phyloP scores from a whole-genome alignment of 2,113 vertebrate genomes.

The Limnothrissa miodon region DNA sequence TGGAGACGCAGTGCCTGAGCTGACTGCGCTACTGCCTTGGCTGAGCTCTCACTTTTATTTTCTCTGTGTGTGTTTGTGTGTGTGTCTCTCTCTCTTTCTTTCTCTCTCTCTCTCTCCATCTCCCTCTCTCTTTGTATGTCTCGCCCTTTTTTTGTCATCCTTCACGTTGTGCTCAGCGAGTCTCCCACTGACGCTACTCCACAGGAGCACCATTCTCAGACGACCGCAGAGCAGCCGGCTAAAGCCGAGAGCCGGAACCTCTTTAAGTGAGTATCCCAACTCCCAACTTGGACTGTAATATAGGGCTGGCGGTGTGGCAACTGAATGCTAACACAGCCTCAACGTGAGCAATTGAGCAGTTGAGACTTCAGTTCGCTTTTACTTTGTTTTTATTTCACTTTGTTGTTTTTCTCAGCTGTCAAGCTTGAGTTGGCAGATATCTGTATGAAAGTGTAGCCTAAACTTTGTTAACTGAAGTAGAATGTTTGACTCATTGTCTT shows the following conservation, averaged over 20 bases:
- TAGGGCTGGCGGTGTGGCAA: neutral
- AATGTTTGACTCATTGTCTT: neutral
- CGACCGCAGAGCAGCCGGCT: slow-evolving; percentile 41
- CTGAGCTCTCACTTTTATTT: slow-evolving; percentile 21
- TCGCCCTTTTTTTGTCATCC: slow-evolving; percentile 20
- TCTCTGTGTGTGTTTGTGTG: slow-evolving; percentile 21
- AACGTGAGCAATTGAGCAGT: neutral
- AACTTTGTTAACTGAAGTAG: neutral
- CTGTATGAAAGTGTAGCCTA: neutral
- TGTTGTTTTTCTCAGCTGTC: neutral
- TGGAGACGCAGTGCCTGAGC: slow-evolving; percentile 29
- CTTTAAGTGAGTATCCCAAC: slow-evolving; percentile 79
- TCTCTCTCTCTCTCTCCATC: no score
- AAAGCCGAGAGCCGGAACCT: slow-evolving; percentile 65
- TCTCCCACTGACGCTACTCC: slow-evolving; percentile 50
- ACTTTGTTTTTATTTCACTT: neutral
- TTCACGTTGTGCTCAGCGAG: slow-evolving; percentile 56
- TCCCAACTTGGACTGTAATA: neutral
- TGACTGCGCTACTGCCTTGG: slow-evolving; percentile 21
- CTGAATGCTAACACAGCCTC: neutral
- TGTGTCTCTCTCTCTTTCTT: slow-evolving; percentile 31
- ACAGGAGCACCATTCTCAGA: slow-evolving; percentile 41
- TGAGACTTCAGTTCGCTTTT: neutral
- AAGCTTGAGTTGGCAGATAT: neutral
- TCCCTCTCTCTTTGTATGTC: slow-evolving; percentile 31